A percentile compares a stretch with the other conserved stretches of the same genome.
phyloP scores from a whole-genome alignment of 2,888 invertebrate species.

The Synanthedon myopaeformis region DNA sequence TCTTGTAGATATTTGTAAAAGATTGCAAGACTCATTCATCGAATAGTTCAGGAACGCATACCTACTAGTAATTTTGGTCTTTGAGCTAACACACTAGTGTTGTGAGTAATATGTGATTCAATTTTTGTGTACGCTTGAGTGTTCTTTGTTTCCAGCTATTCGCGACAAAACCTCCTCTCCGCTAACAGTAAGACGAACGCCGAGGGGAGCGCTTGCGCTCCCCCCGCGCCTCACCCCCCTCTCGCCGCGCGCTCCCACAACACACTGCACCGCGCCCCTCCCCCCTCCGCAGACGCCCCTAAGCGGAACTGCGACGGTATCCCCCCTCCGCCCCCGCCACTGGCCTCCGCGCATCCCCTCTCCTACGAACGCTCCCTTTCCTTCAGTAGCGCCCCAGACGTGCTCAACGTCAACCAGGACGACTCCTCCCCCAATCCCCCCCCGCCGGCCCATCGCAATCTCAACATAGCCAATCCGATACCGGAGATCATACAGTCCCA shows the following conservation, averaged over 20 bases:
- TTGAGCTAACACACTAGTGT: no score
- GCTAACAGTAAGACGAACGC: constrained; percentile 81
- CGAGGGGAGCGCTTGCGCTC: constrained; percentile 48
- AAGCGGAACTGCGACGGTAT: constrained; percentile 46
- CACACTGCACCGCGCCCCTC: constrained; percentile 42
- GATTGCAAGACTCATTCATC: no score
- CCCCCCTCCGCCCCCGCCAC: no score
- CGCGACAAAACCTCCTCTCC: constrained; percentile 87
- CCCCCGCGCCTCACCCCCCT: constrained; percentile 53
- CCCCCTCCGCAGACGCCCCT: constrained; percentile 30
- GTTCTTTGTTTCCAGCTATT: constrained; percentile 75
- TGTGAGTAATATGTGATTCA: no score
- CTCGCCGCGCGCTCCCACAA: constrained; percentile 71
- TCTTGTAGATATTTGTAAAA: no score
- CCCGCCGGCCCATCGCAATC: constrained; percentile 38
- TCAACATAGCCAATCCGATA: constrained; percentile 50
- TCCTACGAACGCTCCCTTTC: constrained; percentile 53
- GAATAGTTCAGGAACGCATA: no score
- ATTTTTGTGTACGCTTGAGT: not conserved
- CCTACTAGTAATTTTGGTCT: no score
- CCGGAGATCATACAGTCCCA: constrained; percentile 59
- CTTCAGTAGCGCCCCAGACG: constrained; percentile 69
- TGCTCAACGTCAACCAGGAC: constrained; percentile 65
- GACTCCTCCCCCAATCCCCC: constrained; percentile 25
- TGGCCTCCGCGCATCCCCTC: constrained; percentile 18